These are phyloP conservation scores for Hydrolagus affinis DNA, from an alignment of 2,113 vertebrate genomes.

Conservation along the genomic window DNA sequence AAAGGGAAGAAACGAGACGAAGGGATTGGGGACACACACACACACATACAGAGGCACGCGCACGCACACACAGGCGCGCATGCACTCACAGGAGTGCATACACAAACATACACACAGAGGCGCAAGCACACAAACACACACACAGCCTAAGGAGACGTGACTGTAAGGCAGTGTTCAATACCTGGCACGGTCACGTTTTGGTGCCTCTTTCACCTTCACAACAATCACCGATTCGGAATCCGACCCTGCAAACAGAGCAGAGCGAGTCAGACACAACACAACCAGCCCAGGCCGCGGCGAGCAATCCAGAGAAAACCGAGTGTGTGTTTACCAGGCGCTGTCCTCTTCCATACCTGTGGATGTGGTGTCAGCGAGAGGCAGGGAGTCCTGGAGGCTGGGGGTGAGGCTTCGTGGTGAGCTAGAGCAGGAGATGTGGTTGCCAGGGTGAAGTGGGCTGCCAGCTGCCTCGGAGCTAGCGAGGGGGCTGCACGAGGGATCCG, in stretches of 20 bases:
- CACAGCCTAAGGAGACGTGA: background rate
- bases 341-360: slow-evolving; percentile 51
- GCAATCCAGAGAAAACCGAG: background rate
- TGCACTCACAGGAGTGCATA: background rate
- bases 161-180: slow-evolving; percentile 41
- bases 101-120: background rate
- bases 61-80: no score
- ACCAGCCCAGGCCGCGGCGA: background rate
- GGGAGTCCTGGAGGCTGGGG: slow-evolving; percentile 51
- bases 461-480: slow-evolving; percentile 49
- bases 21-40: no score
- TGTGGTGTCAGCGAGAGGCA: slow-evolving; percentile 58
- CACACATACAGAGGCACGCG: no score
- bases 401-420: slow-evolving; percentile 36
- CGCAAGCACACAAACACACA: background rate
- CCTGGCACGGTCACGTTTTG: slow-evolving; percentile 62
- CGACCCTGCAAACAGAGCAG: slow-evolving; percentile 45
- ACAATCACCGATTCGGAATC: slow-evolving; percentile 83
- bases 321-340: background rate
- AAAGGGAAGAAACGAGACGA: no score
- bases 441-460: slow-evolving; percentile 45
- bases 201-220: slow-evolving; percentile 73
- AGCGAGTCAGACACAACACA: background rate
- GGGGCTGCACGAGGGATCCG: slow-evolving; percentile 46
- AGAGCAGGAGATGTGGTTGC: slow-evolving; percentile 40